Evolutionary conservation across 1,140 invertebrate genomes (phyloP).

Genomic region (Protaetia brevitarsis): DNA sequence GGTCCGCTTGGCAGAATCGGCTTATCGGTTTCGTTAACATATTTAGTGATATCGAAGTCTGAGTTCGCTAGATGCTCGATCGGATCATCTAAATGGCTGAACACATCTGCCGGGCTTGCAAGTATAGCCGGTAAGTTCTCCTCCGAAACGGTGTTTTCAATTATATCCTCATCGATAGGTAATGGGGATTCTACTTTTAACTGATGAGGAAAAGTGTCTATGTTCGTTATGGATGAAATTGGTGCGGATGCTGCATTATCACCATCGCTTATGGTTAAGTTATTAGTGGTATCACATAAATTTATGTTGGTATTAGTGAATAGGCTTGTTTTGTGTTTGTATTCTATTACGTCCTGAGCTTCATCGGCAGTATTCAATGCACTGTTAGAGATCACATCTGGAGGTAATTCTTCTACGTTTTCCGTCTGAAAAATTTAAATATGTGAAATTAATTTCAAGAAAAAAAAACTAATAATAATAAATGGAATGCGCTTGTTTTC

Average conservation of each 20-base stretch:
- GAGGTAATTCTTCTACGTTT: constrained; percentile 13
- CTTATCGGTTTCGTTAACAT: constrained; percentile 17
- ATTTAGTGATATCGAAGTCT: constrained; percentile 16
- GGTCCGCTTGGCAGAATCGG: neutral
- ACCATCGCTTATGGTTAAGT: neutral
- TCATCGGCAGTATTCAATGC: neutral
- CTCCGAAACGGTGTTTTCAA: neutral
- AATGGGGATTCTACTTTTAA: too few species aligned
- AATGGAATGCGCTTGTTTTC: too few species aligned
- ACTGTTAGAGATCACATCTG: neutral
- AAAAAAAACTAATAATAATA: too few species aligned
- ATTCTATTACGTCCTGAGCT: neutral
- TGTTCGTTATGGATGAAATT: too few species aligned
- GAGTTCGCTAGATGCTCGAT: constrained; percentile 6
- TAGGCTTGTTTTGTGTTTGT: neutral
- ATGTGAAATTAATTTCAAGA: too few species aligned
- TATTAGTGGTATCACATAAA: neutral
- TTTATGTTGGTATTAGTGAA: neutral
- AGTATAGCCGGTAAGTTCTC: neutral
- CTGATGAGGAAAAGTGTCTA: too few species aligned
- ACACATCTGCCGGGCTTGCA: neutral
- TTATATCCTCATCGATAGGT: neutral
- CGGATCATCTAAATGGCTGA: neutral
- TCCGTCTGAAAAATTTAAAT: constrained; percentile 8
- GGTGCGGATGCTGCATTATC: too few species aligned